A percentile compares a stretch with the other conserved stretches of the same genome.
Evolutionary conservation across 2,888 invertebrate species (phyloP).

Genomic region (Biston betularia): DNA sequence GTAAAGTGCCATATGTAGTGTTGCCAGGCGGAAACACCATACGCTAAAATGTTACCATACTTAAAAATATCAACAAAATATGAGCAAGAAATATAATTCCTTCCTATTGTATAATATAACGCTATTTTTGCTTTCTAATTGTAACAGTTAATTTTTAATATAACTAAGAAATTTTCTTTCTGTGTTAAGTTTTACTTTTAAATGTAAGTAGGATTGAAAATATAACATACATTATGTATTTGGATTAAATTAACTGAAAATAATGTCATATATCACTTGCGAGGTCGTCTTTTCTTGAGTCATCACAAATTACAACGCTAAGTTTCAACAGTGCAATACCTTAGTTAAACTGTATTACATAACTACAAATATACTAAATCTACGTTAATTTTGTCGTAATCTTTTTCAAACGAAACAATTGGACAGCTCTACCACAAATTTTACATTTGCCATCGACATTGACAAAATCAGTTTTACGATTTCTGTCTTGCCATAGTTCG

Average conservation of each 20-base stretch:
- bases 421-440: too few relatives aligned
- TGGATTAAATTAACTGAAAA: slow-evolving; percentile 35
- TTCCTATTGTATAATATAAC: slow-evolving; percentile 77
- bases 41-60: slow-evolving; percentile 79
- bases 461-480: too few relatives aligned
- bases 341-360: too few relatives aligned
- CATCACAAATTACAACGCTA: slow-evolving; percentile 18
- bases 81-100: slow-evolving; percentile 64
- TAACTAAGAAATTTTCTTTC: slow-evolving; percentile 69
- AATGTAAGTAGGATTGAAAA: slow-evolving; percentile 77
- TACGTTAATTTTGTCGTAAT: background rate
- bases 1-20: slow-evolving; percentile 82
- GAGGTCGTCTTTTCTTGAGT: slow-evolving; percentile 11
- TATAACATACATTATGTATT: slow-evolving; percentile 53
- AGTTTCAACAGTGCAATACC: slow-evolving; percentile 7
- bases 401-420: too few relatives aligned
- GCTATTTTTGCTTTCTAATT: slow-evolving; percentile 78
- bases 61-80: slow-evolving; percentile 53
- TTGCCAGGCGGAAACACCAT: slow-evolving; percentile 82
- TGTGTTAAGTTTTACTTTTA: slow-evolving; percentile 71
- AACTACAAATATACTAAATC: too few relatives aligned
- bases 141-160: slow-evolving; percentile 76
- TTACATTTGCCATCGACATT: too few relatives aligned
- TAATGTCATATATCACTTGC: slow-evolving; percentile 1
- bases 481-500: too few relatives aligned